These are phyloP conservation scores for Drosophila obscura DNA, from an alignment of 1,140 invertebrate genomes.

Conservation along the genomic window DNA sequence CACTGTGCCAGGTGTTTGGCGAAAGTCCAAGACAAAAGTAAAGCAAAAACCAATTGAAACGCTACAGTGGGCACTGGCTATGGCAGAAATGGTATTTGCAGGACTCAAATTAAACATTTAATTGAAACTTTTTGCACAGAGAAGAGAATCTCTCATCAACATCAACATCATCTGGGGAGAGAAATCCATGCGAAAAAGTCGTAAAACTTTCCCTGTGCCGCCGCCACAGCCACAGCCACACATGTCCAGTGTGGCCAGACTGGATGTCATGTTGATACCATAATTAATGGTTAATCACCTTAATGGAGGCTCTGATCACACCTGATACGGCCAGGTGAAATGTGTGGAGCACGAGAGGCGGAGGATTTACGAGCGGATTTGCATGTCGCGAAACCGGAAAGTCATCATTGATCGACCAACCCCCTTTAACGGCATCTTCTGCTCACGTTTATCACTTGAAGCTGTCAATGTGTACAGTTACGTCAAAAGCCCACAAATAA, in stretches of 20 bases:
- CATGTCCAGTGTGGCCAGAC: constrained; percentile 24
- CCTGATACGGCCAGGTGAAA: constrained; percentile 37
- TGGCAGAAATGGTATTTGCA: background rate
- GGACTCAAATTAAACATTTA: too few species aligned
- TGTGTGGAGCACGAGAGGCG: background rate
- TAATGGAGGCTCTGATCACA: constrained; percentile 38
- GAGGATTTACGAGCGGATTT: constrained; percentile 37
- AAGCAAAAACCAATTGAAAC: background rate
- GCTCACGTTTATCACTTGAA: background rate
- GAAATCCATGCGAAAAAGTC: background rate
- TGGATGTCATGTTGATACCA: constrained; percentile 21
- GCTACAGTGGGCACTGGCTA: background rate
- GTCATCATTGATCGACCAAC: constrained; percentile 2
- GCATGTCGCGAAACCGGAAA: constrained; percentile 38
- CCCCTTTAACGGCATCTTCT: background rate
- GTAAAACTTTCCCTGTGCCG: constrained; percentile 31
- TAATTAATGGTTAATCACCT: constrained; percentile 42
- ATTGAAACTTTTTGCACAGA: too few species aligned
- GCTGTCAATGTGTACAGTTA: too few species aligned
- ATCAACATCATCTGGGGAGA: too few species aligned
- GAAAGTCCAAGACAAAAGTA: constrained; percentile 25
- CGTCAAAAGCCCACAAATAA: too few species aligned
- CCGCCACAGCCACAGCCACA: too few species aligned
- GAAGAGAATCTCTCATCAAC: too few species aligned
- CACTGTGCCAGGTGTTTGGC: constrained; percentile 30